Percentiles rank a stretch among this genome's conserved stretches.
Evolutionary conservation across 30 jellyfish, hydroid and myxozoan species (phyloP).

Genomic region (Pseudorhiza aurosa): DNA sequence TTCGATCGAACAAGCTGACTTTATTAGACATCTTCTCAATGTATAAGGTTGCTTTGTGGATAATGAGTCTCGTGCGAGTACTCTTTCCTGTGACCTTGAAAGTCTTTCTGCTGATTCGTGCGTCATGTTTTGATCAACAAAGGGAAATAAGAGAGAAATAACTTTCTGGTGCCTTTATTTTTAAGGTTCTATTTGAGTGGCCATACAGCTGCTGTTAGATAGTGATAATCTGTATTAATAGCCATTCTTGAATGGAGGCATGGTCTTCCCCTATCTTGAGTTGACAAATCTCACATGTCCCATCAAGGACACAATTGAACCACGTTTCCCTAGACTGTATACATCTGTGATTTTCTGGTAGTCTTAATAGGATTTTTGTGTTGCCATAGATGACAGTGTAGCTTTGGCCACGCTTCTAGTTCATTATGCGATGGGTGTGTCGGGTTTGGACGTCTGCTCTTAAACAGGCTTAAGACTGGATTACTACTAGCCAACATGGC

Average conservation of each 20-base stretch:
- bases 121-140: background rate
- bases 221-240: background rate
- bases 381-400: background rate
- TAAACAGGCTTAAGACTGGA: too few relatives aligned
- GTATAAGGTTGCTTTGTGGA: too few relatives aligned
- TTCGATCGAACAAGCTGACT: too few relatives aligned
- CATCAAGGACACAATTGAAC: conserved; percentile 26
- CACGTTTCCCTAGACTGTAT: conserved; percentile 14
- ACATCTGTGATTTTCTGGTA: conserved; percentile 26
- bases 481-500: too few relatives aligned
- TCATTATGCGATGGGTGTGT: too few relatives aligned
- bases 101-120: too few relatives aligned
- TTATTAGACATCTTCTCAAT: too few relatives aligned
- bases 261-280: background rate
- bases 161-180: conserved; percentile 1
- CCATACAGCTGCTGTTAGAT: background rate
- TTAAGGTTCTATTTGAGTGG: background rate
- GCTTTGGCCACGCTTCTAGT: too few relatives aligned
- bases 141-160: background rate
- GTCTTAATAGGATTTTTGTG: background rate
- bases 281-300: conserved; percentile 14
- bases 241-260: background rate
- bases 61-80: too few relatives aligned
- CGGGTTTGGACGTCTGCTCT: too few relatives aligned
- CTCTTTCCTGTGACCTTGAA: too few relatives aligned